Percentiles rank a stretch among this genome's conserved stretches.
phyloP scores from a whole-genome alignment of 1,140 invertebrate genomes.

The Drosophila mauritiana region DNA sequence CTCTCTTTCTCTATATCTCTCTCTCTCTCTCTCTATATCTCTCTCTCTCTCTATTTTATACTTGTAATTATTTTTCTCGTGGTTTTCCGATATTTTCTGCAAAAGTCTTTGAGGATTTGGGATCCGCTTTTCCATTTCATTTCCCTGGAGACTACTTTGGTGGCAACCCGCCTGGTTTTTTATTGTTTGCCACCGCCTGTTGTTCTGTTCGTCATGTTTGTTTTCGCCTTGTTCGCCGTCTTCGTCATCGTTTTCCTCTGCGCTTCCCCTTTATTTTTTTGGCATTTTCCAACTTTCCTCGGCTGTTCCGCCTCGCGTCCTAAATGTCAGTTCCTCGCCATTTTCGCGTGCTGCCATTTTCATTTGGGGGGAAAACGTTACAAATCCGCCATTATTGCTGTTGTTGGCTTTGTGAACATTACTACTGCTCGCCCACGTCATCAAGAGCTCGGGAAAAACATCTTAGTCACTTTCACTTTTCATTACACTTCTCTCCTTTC shows the following conservation, averaged over 20 bases:
- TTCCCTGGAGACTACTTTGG: conserved; percentile 10
- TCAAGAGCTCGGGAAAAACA: conserved; percentile 45
- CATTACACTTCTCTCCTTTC: conserved; percentile 42
- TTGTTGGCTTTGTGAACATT: conserved; percentile 51
- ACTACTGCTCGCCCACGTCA: conserved; percentile 38
- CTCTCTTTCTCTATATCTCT: too few relatives aligned
- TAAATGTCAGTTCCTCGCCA: conserved; percentile 8
- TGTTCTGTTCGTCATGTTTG: conserved; percentile 35
- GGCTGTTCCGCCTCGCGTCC: not conserved
- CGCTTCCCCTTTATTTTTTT: not conserved
- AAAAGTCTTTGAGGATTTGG: not conserved
- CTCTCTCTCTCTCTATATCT: too few relatives aligned
- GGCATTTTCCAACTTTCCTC: not conserved
- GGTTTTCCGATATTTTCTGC: not conserved
- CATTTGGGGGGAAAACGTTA: conserved; percentile 41
- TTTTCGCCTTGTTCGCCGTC: conserved; percentile 24
- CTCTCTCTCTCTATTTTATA: too few relatives aligned
- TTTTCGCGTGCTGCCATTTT: conserved; percentile 57
- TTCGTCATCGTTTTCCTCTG: conserved; percentile 4
- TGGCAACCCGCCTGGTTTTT: conserved; percentile 5
- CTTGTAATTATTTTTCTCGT: not conserved
- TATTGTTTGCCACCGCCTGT: conserved; percentile 24
- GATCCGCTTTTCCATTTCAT: not conserved
- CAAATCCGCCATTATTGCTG: conserved; percentile 48
- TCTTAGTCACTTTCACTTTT: conserved; percentile 68